Conservation (phyloP, 2,113 vertebrate genomes). For the Bubo scandiacus region DNA sequence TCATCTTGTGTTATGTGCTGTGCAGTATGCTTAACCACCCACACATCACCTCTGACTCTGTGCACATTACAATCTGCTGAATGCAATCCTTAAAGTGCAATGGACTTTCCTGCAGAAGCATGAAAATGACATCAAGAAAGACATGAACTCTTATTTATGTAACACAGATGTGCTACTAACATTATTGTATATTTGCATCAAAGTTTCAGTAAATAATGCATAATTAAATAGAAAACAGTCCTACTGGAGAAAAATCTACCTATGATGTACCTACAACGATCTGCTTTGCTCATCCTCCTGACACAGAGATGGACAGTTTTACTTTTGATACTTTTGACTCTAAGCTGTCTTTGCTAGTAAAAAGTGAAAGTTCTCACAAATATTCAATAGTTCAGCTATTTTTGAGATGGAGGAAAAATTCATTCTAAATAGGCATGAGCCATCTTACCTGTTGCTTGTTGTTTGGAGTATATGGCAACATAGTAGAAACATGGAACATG, state of each 20-base stretch:
- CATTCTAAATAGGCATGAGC: not conserved
- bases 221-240: not conserved
- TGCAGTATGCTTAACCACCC: not conserved
- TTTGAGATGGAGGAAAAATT: not conserved
- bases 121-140: not conserved
- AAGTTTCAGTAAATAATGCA: not conserved
- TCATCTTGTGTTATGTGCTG: not conserved
- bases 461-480: slow-evolving; percentile 95
- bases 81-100: not conserved
- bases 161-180: not conserved
- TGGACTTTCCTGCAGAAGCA: not conserved
- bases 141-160: not conserved
- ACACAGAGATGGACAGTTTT: not conserved
- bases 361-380: not conserved
- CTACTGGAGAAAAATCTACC: not conserved
- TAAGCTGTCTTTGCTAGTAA: not conserved
- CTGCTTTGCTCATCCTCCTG: not conserved
- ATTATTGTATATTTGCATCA: not conserved
- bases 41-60: not conserved
- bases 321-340: not conserved
- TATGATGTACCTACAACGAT: not conserved
- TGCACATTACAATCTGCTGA: not conserved
- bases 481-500: slow-evolving; percentile 96
- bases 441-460: slow-evolving; percentile 93
- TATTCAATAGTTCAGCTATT: not conserved